Evolutionary conservation across 2,888 invertebrate genomes (phyloP), one percentile per base, ranked within the genome.

Genomic region (Polydrusus tereticollis): DNA sequence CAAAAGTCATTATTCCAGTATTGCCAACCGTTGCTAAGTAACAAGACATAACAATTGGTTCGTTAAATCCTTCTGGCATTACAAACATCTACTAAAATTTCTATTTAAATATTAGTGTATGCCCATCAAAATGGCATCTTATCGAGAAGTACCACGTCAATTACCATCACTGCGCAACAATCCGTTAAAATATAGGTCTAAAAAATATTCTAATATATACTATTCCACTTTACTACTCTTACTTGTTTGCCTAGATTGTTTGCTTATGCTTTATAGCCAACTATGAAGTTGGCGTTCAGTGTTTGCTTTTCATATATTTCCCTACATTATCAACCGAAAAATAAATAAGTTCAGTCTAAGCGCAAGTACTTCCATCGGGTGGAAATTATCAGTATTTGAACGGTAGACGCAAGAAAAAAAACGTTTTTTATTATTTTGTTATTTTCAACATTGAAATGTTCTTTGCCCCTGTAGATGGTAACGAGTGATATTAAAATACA

Each of bases 261-360:
- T 60, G 29, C 62, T 62, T 62, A 69, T 55, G 38, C 62, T 41
- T 43, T 52, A 55, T n/a, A 55, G 52, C 38, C 52, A 69, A 62
- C 68, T 38, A 29, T 36, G 36, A 14, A 50, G 23, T 29, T 18
- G 16, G 52, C 18, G 29, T 29, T 55, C 8, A 26, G 52, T 69
- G 68, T 69, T 69, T 69, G 52, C 38, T 43, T 52, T 60, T 62
- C 62, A 57, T 66, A 66, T 69, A 55, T 69, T 69, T 69, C 43
- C 60, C 23, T 55, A 29, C 50, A 55, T 69, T 69, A 69, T 69
- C 52, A 38, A 43, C 60, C 41, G 43, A 43, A 66, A 57, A 55
- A 66, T 57, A 66, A 66, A 69, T 62, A 69, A 52, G 41, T 33
- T 47, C 38, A 20, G 29, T 69, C 41, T 26, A 21, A 23, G 29